A percentile compares a stretch with the other conserved stretches of the same genome.
These are phyloP conservation scores for Sycophila texana DNA, from an alignment of 2,888 invertebrate genomes.

Conservation along the genomic window DNA sequence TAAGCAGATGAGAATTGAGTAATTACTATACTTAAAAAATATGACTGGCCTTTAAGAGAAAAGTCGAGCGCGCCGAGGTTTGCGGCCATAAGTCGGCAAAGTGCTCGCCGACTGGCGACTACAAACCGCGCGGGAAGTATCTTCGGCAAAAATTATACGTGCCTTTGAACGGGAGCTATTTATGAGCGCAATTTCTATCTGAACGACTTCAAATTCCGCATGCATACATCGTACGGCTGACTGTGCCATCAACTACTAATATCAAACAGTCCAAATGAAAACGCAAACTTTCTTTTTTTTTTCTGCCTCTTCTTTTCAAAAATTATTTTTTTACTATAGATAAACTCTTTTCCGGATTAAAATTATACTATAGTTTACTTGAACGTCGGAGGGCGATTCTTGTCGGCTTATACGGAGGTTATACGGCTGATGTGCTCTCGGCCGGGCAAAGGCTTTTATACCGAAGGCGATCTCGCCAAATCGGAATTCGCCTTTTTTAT, in stretches of 20 bases:
- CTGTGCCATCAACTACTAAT: conserved; percentile 45
- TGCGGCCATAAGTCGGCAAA: neutral
- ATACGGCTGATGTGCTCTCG: conserved; percentile 35
- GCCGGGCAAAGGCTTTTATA: conserved; percentile 24
- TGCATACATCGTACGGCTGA: conserved; percentile 29
- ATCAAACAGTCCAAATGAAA: conserved; percentile 43
- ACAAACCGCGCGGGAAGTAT: conserved; percentile 28
- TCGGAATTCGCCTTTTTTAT: conserved; percentile 48
- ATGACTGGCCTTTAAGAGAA: conserved; percentile 39
- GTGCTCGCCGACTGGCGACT: neutral
- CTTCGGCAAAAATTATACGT: conserved; percentile 41
- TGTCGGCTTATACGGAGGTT: conserved; percentile 20
- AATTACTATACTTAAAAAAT: conserved; percentile 52
- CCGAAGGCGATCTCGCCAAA: conserved; percentile 38
- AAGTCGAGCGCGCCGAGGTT: conserved; percentile 45
- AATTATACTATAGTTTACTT: no score
- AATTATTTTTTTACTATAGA: no score
- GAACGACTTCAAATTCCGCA: conserved; percentile 42
- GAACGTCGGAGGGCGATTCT: conserved; percentile 42
- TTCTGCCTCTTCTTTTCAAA: no score
- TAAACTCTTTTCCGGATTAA: no score
- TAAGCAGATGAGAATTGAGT: conserved; percentile 48
- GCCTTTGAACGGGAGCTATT: conserved; percentile 52
- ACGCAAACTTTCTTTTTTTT: conserved; percentile 18
- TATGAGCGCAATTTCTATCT: conserved; percentile 50